phyloP scores from a whole-genome alignment of 2,797 vertebrate genomes.

The Tolypeutes matacus region DNA sequence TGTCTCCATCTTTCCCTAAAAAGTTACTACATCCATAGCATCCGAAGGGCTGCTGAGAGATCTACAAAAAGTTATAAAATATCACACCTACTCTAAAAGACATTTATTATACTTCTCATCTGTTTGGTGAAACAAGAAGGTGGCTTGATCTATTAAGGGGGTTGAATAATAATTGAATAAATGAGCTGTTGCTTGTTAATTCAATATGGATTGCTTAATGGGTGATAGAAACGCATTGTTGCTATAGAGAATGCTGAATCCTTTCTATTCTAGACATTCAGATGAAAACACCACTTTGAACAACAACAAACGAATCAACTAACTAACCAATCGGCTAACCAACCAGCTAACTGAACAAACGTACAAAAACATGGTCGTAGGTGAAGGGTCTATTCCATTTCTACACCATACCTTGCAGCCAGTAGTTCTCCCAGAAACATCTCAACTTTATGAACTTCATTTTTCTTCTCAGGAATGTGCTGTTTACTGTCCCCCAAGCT shows the following conservation, averaged over 20 bases:
- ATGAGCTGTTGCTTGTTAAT: background rate
- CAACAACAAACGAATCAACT: background rate
- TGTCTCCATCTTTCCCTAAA: background rate
- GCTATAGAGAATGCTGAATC: background rate
- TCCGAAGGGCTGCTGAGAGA: background rate
- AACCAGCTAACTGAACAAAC: background rate
- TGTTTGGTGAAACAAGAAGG: background rate
- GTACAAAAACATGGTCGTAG: background rate
- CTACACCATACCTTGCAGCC: conserved; percentile 92
- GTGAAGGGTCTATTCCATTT: background rate
- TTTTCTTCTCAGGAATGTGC: conserved; percentile 92
- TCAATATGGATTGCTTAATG: background rate
- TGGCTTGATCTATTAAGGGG: background rate
- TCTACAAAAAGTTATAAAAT: background rate
- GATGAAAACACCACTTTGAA: background rate
- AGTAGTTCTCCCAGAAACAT: conserved; percentile 95
- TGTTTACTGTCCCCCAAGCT: conserved; percentile 92
- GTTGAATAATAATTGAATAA: conserved; percentile 17
- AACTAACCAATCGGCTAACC: background rate
- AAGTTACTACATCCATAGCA: background rate
- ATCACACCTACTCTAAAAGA: background rate
- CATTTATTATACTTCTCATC: background rate
- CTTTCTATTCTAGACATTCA: background rate
- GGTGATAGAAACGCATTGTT: background rate
- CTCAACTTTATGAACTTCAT: conserved; percentile 93